Evolutionary conservation across 2,797 vertebrate species (phyloP).

Genomic region (Phrynocephalus forsythii): DNA sequence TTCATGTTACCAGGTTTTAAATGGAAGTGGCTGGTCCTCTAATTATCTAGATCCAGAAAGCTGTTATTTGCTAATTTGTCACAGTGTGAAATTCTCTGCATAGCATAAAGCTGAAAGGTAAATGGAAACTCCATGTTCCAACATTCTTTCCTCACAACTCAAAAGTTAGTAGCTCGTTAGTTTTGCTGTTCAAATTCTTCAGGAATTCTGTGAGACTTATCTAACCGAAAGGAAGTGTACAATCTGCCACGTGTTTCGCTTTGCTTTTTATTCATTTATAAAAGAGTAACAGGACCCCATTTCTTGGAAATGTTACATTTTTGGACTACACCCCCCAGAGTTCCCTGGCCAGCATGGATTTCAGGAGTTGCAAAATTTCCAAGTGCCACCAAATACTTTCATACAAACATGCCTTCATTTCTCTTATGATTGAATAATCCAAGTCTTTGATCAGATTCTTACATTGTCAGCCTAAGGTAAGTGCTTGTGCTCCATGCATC

Average conservation of each 20-base stretch:
- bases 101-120: constrained; percentile 8
- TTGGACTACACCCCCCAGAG: neutral
- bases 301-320: neutral
- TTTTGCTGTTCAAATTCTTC: neutral
- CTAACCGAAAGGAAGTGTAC: constrained; percentile 4
- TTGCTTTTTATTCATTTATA: constrained; percentile 34
- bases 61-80: constrained; percentile 37
- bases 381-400: too few relatives aligned
- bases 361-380: too few relatives aligned
- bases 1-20: neutral
- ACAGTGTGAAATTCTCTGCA: constrained; percentile 18
- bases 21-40: constrained; percentile 30
- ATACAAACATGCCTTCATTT: too few relatives aligned
- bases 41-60: constrained; percentile 26
- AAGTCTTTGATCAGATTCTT: too few relatives aligned
- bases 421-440: too few relatives aligned
- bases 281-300: neutral
- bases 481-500: too few relatives aligned
- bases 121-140: constrained; percentile 21
- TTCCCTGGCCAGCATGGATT: too few relatives aligned
- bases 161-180: neutral
- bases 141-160: neutral
- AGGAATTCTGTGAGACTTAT: neutral
- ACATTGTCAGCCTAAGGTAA: too few relatives aligned
- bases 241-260: constrained; percentile 8